Evolutionary conservation across 2,888 invertebrate genomes (phyloP), one percentile per base, ranked within the genome.

Genomic region (Dorcus parallelipipedus): DNA sequence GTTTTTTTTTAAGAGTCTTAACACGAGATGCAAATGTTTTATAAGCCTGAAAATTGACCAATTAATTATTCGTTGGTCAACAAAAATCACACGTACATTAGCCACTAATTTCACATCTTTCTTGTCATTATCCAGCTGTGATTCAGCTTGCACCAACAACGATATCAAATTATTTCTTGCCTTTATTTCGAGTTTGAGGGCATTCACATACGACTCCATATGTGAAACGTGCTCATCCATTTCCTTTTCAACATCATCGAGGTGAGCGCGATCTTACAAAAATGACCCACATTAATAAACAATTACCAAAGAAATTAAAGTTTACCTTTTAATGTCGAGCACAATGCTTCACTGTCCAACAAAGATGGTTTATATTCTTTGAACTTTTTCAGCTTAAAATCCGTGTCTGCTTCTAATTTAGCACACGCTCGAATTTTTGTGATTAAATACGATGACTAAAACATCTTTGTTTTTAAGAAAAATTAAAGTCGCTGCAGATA

Each of bases 41-140:
- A 75, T 97, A 97, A 2, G 97, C 97, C 95, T 96, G 73, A 10
- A 75, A 67, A 61, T 49, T 26, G 50, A 9, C 10, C 9, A 38
- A 8, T 38, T 33, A 33, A 33, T 33, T 33, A 5, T 33, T 6
- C 6, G 6, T 33, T 5, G 26, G 7, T 33, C 3, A 14, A n/a
- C 20, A 9, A 23, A 9, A 54, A 48, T 23, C 41, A 23, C 38
- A 86, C 91, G 87, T 79, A 96, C 97, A 83, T 93, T 95, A 59
- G 93, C 92, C 26, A 97, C 97, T 62, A 97, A 90, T 83, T 95
- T 95, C 9, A 97, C 97, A 81, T 98, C 97, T 5, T 92, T 91
- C 60, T 91, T 84, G 76, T 97, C 97, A 14, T 90, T 91, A 42
- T 92, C 90, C 75, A 96, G 93, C 78, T 93, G 95, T 61, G 89